phyloP scores from a whole-genome alignment of 2,113 vertebrate species.

The Dipodomys merriami region DNA sequence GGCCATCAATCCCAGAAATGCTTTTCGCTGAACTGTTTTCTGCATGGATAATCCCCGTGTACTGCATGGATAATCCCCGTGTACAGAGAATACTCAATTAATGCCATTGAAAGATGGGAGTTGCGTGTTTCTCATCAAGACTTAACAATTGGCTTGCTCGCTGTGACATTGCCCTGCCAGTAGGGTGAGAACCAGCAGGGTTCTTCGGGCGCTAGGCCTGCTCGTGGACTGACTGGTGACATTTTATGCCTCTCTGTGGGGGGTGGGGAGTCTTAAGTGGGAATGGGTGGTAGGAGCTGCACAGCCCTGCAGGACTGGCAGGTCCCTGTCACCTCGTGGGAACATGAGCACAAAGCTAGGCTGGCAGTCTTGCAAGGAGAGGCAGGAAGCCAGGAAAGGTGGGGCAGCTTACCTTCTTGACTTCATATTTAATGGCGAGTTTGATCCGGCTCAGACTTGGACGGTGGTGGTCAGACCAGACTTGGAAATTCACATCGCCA shows the following conservation, averaged over 20 bases:
- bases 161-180: not conserved
- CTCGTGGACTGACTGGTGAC: not conserved
- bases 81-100: not conserved
- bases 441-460: conserved; percentile 96
- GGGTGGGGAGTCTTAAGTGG: not conserved
- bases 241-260: not conserved
- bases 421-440: conserved; percentile 97
- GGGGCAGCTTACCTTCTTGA: conserved; percentile 93
- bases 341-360: not conserved
- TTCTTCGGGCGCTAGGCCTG: not conserved
- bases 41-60: not conserved
- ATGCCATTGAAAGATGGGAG: not conserved
- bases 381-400: not conserved
- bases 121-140: conserved; percentile 27
- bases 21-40: not conserved
- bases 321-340: not conserved
- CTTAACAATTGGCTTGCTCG: not conserved
- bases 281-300: not conserved
- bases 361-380: not conserved
- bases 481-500: conserved; percentile 93
- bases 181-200: not conserved
- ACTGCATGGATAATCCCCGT: not conserved
- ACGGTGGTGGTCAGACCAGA: conserved; percentile 91
- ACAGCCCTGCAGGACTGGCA: not conserved
- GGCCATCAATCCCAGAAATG: not conserved